Conservation (phyloP, 2,888 invertebrate genomes). For the Himalopsyche japonica region DNA sequence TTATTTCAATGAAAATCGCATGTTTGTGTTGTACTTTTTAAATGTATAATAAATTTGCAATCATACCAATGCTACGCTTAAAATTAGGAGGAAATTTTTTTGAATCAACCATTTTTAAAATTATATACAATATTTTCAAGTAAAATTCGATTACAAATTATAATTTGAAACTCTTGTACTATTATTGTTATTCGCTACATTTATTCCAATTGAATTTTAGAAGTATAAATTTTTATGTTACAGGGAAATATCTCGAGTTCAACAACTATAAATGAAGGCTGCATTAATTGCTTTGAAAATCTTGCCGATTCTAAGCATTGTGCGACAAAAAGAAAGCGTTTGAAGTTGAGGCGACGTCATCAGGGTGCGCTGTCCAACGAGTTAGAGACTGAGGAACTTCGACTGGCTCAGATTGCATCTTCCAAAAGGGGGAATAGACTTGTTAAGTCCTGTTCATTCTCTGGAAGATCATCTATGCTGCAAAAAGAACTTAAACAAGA, state of each 20-base stretch:
- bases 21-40: too few relatives aligned
- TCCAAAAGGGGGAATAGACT: slow-evolving; percentile 51
- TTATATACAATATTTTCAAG: too few relatives aligned
- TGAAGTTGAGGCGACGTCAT: slow-evolving; percentile 50
- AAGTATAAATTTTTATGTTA: neutral
- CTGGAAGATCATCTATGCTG: slow-evolving; percentile 64
- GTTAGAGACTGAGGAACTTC: slow-evolving; percentile 43
- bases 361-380: slow-evolving; percentile 43
- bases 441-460: slow-evolving; percentile 76
- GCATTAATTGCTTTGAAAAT: slow-evolving; percentile 57
- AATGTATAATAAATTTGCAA: too few relatives aligned
- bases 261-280: slow-evolving; percentile 60
- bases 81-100: too few relatives aligned
- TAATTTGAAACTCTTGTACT: too few relatives aligned
- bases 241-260: slow-evolving; percentile 60
- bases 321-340: slow-evolving; percentile 54
- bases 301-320: slow-evolving; percentile 54
- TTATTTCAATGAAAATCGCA: too few relatives aligned
- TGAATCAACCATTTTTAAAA: too few relatives aligned
- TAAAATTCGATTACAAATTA: too few relatives aligned
- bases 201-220: neutral
- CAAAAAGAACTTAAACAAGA: slow-evolving; percentile 60
- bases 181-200: neutral
- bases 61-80: too few relatives aligned
- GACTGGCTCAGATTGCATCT: slow-evolving; percentile 45